Base-by-base conservation (phyloP, 2,888 invertebrate genomes). In the Omphaloscelis lunosa region DNA sequence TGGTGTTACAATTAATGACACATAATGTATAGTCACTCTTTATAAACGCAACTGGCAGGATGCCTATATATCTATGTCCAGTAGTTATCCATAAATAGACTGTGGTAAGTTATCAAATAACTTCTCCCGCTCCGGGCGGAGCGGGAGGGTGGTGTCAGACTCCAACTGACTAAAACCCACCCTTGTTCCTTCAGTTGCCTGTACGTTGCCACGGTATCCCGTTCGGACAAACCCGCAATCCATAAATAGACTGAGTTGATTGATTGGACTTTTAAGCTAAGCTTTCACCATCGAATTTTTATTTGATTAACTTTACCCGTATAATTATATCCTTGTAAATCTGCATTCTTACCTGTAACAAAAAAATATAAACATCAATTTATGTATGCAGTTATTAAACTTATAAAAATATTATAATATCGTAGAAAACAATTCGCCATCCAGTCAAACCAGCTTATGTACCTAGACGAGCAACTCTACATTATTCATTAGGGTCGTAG, bases 301-400 rank as follows among this genome's bases (percentile, higher is more conserved):
- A 34, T 15, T 53, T 8, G 0, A 53, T 58, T 20, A 17, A 69
- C 53, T 39, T 80, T 80, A 84, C 84, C 83, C 61, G 12, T 56
- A 9, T 34, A 39, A 48, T 9, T 2, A 69, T n/a, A 15, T 48
- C 23, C 12, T 20, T 39, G 8, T 27, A 3, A 69, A 58, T 67
- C 70, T 17, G 69, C 65, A 74, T 61, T 75, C 80, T 89, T 89
- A 89, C 89, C 89, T 89, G 87, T 8, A 89, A 89, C 89, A 88
- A 89, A 69, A 70, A 62, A 79, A 69, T 34, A 75, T 2, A 23
- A 23, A 68, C 63, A 69, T 69, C 71, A 81, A 62, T 79, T 20
- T 20, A 5, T 17, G 15, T 6, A 48, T 29, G 53, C 12, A 27
- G 17, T n/a, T 17, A 27, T 59, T 59, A 7, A 48, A 20, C 27